Base-by-base conservation (phyloP, 1,140 invertebrate genomes). In the Drosophila lacertosa region DNA sequence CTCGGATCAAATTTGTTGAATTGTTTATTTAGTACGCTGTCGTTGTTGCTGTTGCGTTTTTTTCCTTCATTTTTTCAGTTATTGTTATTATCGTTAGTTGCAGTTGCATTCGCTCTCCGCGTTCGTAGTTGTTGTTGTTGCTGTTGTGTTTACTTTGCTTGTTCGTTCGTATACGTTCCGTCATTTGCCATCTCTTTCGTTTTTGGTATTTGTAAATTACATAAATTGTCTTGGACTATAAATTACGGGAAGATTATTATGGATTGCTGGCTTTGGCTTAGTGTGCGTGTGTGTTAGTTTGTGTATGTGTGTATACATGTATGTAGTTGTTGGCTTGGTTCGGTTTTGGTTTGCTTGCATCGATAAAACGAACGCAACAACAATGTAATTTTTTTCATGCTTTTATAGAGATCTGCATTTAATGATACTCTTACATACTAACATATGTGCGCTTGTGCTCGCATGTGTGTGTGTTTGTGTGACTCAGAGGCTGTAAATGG, bases 1-100 rank as follows among this genome's bases (percentile, higher is more conserved):
- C 71, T 89, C 74, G 80, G 84, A 89, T 89, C 86, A 89, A 89
- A 89, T 89, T 86, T 89, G 76, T 89, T 86, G 86, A 89, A 89
- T 89, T 89, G 84, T 89, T 89, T 89, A 89, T 89, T 89, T 89
- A 89, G 78, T 88, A 73, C 73, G 82, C 58, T 73, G 75, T 65
- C 58, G 81, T 73, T 83, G 63, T 55, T 65, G 53, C 47, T 79
- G 62, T 66, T 66, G 70, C 45, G 47, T 64, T 69, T 42, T 44
- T 59, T 48, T 44, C 39, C 29, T 39, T 9, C 7, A 47, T 44
- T 72, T 71, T 77, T 86, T 66, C 68, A 72, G 82, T 86, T 86
- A 88, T 86, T 86, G 82, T 88, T 86, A 88, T 86, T 88, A 86
- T 88, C 82, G 82, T 82, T 88, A 82, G 79, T 83, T 70, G 66